These are phyloP conservation scores for Phoenicopterus ruber DNA, from an alignment of 2,113 vertebrate species.

Conservation along the genomic window DNA sequence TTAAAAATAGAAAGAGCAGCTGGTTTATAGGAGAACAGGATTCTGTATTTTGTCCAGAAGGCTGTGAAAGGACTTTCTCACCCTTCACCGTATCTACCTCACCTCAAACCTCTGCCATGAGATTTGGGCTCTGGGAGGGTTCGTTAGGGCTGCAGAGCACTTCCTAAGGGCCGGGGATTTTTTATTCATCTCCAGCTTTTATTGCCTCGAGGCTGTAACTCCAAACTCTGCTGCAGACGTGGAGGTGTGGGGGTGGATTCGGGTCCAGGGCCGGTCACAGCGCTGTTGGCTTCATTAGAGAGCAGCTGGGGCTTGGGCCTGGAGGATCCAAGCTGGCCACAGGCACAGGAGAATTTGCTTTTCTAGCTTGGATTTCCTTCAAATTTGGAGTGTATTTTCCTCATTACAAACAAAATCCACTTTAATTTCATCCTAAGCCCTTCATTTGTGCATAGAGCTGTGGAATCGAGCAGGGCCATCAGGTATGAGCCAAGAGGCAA, in stretches of 20 bases:
- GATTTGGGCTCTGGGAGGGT: background rate
- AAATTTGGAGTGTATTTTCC: background rate
- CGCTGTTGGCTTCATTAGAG: background rate
- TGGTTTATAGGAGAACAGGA: background rate
- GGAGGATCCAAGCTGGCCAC: background rate
- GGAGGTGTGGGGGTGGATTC: background rate
- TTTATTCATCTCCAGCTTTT: background rate
- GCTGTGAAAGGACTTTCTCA: background rate
- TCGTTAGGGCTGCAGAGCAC: background rate
- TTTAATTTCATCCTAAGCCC: background rate
- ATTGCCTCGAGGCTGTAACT: background rate
- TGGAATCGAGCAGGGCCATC: rapidly evolving
- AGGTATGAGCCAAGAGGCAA: background rate
- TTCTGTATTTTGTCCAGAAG: background rate
- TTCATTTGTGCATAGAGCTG: background rate
- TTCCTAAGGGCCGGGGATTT: background rate
- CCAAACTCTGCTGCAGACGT: background rate
- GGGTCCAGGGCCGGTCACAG: background rate
- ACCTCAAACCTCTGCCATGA: background rate
- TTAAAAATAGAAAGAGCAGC: slow-evolving; percentile 20
- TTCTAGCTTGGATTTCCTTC: background rate
- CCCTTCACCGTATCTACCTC: background rate
- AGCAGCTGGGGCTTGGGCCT: background rate
- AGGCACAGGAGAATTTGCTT: background rate
- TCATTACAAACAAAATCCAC: background rate